These are phyloP conservation scores for Ctenopoma kingsleyae DNA, from an alignment of 2,797 vertebrate species.

Conservation along the genomic window DNA sequence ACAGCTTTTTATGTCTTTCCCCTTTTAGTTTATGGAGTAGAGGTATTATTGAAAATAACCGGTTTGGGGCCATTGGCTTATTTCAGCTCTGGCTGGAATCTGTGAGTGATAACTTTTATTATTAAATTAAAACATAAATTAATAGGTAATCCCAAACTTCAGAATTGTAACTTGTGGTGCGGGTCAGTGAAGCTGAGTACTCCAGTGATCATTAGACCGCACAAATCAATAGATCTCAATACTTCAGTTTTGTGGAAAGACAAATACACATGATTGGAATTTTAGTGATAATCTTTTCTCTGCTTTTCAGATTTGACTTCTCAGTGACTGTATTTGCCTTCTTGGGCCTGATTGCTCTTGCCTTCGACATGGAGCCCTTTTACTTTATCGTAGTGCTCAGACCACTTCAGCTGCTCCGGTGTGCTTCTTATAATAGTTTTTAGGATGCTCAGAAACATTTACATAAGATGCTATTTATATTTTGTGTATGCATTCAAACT, in stretches of 20 bases:
- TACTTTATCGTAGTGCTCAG: conserved; percentile 97
- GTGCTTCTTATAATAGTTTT: conserved; percentile 21
- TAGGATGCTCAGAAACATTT: not conserved
- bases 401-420: conserved; percentile 96
- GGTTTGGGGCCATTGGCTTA: conserved; percentile 95
- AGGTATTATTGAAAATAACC: conserved; percentile 93
- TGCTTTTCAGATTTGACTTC: conserved; percentile 92
- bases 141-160: conserved; percentile 5
- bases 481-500: not conserved
- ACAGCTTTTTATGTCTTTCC: conserved; percentile 38
- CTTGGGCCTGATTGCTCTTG: conserved; percentile 92
- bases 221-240: not conserved
- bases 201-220: not conserved
- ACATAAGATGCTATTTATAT: not conserved
- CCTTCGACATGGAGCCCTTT: conserved; percentile 95
- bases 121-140: not conserved
- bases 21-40: conserved; percentile 92
- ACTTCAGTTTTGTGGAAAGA: not conserved
- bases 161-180: not conserved
- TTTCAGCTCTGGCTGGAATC: conserved; percentile 97
- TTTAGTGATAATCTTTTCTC: conserved; percentile 6
- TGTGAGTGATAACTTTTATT: conserved; percentile 86
- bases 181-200: not conserved
- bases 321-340: conserved; percentile 94
- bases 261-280: not conserved